Evolutionary conservation across 2,113 vertebrate genomes (phyloP), one percentile per base, ranked within the genome.

Genomic region (Phocoena phocoena): DNA sequence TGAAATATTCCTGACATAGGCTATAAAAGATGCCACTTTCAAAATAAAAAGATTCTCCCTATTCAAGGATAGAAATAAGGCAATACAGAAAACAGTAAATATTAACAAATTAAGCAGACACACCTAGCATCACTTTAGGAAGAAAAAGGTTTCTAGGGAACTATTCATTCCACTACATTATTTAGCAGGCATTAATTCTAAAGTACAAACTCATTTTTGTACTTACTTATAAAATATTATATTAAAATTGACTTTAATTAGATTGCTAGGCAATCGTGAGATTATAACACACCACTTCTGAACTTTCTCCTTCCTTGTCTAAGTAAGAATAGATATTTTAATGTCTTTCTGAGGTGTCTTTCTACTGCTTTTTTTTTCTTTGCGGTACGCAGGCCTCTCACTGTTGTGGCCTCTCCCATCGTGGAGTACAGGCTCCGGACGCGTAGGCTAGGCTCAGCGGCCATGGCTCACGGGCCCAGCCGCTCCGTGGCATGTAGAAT

Each of bases 161-260:
- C 23, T 82, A 76, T 23, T 82, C 63, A 84, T 70, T 68, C 38
- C 13, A 82, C 17, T 92, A 25, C 38, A 92, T 53, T 41, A 63
- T 77, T 63, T 33, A 79, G 38, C 77, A 55, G 26, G 31, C 17
- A 83, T 68, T 67, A 82, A 82, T 33, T 73, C 53, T 62, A 94
- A 81, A 26, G 70, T 60, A 50, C 26, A 74, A 68, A 81, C 26
- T 87, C 8, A 8, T 67, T 60, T 84, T 31, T 55, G 53, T 31
- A 85, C 2, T 65, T 73, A 70, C 11, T 50, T 58, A 62, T 71
- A 81, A 96, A 82, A 88, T 82, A 82, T 44, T 76, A 36, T 25
- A 63, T 63, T 58, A 96, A 88, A 63, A 95, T 2, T 41, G 68
- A 76, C n/a, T 88, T 89, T 67, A 79, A 91, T 70, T 67, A 88